phyloP scores from a whole-genome alignment of 2,113 vertebrate genomes.

The Capra hircus region DNA sequence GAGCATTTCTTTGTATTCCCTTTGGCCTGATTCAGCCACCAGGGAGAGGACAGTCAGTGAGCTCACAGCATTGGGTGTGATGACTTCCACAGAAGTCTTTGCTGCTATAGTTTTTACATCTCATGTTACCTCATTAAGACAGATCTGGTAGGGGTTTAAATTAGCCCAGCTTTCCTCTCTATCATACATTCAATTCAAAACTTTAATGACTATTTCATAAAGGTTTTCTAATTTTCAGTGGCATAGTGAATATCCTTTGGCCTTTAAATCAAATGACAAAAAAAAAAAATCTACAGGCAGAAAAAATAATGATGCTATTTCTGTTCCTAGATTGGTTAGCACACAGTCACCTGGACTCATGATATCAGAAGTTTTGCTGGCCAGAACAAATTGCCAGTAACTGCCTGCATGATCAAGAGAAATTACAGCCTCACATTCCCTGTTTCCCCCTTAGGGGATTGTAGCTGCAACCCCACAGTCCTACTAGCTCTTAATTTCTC shows the following conservation, averaged over 20 bases:
- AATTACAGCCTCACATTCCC: conserved; percentile 67
- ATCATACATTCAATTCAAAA: conserved; percentile 80
- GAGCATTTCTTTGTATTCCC: not conserved
- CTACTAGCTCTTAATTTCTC: not conserved
- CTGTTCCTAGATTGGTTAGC: conserved; percentile 82
- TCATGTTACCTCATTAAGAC: conserved; percentile 80
- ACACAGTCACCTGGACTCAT: conserved; percentile 81
- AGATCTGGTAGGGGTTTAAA: conserved; percentile 80
- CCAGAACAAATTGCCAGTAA: conserved; percentile 83
- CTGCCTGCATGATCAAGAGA: conserved; percentile 78
- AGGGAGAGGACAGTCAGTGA: not conserved
- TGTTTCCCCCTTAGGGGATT: conserved; percentile 51
- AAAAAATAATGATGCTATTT: conserved; percentile 82
- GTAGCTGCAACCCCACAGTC: conserved; percentile 49
- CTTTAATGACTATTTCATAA: conserved; percentile 83
- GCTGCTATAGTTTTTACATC: conserved; percentile 76
- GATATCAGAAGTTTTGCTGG: conserved; percentile 82
- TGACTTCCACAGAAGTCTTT: conserved; percentile 51
- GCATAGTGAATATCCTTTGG: conserved; percentile 79
- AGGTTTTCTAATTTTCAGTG: conserved; percentile 80
- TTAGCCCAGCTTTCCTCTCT: conserved; percentile 76
- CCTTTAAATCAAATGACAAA: conserved; percentile 80
- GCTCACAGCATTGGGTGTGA: not conserved
- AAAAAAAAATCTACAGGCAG: conserved; percentile 70
- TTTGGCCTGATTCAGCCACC: not conserved